These are phyloP conservation scores for Gyrodactylus bullatarudis DNA, from an alignment of 1,140 invertebrate genomes.

Conservation along the genomic window DNA sequence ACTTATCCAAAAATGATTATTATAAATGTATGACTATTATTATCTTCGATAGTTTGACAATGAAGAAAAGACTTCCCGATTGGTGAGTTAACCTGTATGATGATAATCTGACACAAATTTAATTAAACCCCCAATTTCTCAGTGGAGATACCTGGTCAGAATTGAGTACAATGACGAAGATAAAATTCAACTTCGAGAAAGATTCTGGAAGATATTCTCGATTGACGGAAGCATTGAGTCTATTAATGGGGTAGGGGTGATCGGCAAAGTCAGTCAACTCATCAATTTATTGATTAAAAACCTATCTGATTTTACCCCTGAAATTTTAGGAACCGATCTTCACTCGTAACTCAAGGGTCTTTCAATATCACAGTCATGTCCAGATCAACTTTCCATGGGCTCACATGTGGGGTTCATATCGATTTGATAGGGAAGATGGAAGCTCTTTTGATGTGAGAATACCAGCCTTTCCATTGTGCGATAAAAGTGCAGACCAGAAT, in stretches of 20 bases:
- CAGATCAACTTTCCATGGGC: background rate
- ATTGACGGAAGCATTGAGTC: background rate
- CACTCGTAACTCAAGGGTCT: background rate
- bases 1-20: too few species aligned
- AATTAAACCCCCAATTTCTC: background rate
- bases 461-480: background rate
- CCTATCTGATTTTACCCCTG: background rate
- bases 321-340: background rate
- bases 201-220: background rate
- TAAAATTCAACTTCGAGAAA: background rate
- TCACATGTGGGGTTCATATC: background rate
- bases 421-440: background rate
- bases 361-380: constrained; percentile 2
- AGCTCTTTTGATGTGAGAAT: background rate
- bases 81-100: background rate
- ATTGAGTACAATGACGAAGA: background rate
- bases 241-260: background rate
- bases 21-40: too few species aligned
- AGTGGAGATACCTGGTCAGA: background rate
- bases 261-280: background rate
- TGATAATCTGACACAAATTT: background rate
- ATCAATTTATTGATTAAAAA: background rate
- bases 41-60: background rate
- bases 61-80: background rate
- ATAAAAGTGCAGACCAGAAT: background rate